A percentile compares a stretch with the other conserved stretches of the same genome.
Evolutionary conservation across 2,113 vertebrate genomes (phyloP).

Genomic region (Chaetodon auriga): DNA sequence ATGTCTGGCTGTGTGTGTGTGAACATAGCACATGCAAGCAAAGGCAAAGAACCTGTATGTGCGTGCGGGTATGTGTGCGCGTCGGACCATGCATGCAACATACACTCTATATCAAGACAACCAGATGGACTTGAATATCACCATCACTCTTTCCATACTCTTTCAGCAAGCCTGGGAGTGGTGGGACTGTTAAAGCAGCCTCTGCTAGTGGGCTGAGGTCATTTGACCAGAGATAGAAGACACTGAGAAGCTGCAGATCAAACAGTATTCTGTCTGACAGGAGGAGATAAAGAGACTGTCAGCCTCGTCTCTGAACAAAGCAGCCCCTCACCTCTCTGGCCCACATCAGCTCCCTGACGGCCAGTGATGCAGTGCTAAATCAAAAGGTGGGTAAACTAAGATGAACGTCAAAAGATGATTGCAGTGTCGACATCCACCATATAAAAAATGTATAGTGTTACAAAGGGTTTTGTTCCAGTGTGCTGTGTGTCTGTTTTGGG

Average conservation of each 20-base stretch:
- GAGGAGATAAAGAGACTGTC: constrained; percentile 81
- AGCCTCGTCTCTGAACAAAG: constrained; percentile 79
- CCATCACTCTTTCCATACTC: constrained; percentile 38
- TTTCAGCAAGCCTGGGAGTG: constrained; percentile 41
- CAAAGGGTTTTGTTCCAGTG: constrained; percentile 28
- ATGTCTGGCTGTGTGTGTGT: background rate
- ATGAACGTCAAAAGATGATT: constrained; percentile 64
- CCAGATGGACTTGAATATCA: background rate
- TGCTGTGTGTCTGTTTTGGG: constrained; percentile 10
- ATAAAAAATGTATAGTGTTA: constrained; percentile 48
- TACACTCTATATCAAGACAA: constrained; percentile 7
- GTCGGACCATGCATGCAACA: constrained; percentile 33
- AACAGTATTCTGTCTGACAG: constrained; percentile 82
- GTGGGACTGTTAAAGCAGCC: constrained; percentile 37
- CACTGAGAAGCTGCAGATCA: constrained; percentile 77
- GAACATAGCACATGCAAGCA: constrained; percentile 6
- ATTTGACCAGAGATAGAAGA: constrained; percentile 75
- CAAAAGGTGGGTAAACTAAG: constrained; percentile 74
- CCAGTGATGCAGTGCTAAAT: constrained; percentile 67
- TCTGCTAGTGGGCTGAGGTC: constrained; percentile 68
- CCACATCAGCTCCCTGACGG: constrained; percentile 75
- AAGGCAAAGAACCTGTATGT: constrained; percentile 12
- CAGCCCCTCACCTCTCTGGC: constrained; percentile 77
- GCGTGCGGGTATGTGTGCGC: background rate
- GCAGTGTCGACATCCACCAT: constrained; percentile 45